Evolutionary conservation across 2,888 invertebrate species (phyloP), one percentile per base, ranked within the genome.

Genomic region (Cheilosia impressa): DNA sequence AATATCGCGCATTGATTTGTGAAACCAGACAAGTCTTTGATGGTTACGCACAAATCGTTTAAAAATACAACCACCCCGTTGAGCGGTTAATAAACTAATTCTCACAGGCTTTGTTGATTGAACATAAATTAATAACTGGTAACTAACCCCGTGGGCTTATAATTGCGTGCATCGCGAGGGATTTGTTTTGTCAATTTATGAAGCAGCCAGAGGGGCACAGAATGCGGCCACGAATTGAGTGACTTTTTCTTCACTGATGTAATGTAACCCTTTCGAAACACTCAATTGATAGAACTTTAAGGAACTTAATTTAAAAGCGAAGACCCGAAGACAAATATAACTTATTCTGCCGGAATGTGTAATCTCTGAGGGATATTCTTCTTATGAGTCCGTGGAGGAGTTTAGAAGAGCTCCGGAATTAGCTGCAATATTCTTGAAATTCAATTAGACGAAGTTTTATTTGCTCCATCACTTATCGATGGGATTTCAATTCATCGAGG

Each of bases 121-220:
- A 69, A 58, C 53, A 84, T 84, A 84, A 80, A 84, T 84, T 80
- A 84, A 76, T 80, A 80, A 60, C 65, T 71, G 75, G 80, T 69
- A 62, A 76, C 80, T 65, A 80, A 71, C 63, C 63, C 43, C 22
- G 27, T 24, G 7, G 3, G 62, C 24, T 60, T 55, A 55, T 84
- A 84, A 80, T 84, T 80, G 84, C 84, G 84, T 84, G 84, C 80
- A 84, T 84, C 66, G 80, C 71, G 71, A 84, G 50, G 84, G 84
- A 84, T 71, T 80, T 84, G 80, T 84, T 84, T 84, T 75, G 71
- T 84, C 80, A 84, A 84, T 84, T 84, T 65, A 65, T 27, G 17
- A 50, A 13, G 50, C 22, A 60, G 57, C 15, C 60, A 52, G 52
- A 5, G 22, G 52, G 13, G 10, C 1, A 17, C 24, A 45, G 15